phyloP scores from a whole-genome alignment of 2,888 invertebrate species.

The Argyresthia albistria region DNA sequence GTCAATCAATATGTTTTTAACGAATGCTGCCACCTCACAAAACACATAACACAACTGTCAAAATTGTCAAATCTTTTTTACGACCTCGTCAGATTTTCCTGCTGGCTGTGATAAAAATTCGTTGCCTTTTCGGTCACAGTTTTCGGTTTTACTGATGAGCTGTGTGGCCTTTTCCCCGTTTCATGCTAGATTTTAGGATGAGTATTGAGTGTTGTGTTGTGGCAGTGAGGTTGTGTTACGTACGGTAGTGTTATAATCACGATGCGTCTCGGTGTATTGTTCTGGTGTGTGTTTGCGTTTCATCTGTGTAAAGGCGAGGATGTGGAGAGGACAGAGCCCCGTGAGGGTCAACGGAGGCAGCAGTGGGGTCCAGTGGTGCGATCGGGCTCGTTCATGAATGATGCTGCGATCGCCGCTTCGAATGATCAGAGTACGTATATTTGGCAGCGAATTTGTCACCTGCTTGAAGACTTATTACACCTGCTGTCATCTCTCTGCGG shows the following conservation, averaged over 20 bases:
- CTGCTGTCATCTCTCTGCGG: conserved; percentile 45
- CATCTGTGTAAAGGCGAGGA: conserved; percentile 63
- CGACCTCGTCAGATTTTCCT: conserved; percentile 38
- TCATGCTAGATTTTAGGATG: conserved; percentile 49
- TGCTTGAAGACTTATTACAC: conserved; percentile 38
- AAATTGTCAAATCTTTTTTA: conserved; percentile 20
- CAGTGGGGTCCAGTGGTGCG: conserved; percentile 56
- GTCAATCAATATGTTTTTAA: background rate
- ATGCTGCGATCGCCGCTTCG: conserved; percentile 39
- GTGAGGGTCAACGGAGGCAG: conserved; percentile 47
- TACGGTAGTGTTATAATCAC: conserved; percentile 60
- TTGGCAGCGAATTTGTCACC: conserved; percentile 25
- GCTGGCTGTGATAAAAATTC: conserved; percentile 31
- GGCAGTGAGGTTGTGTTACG: conserved; percentile 41
- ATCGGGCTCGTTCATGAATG: conserved; percentile 46
- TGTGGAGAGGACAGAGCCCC: conserved; percentile 58
- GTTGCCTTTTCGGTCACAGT: conserved; percentile 40
- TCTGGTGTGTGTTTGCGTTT: conserved; percentile 66
- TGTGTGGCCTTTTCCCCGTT: conserved; percentile 49
- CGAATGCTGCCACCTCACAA: conserved; percentile 14
- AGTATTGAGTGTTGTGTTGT: conserved; percentile 46
- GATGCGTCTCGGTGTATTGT: conserved; percentile 67
- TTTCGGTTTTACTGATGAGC: conserved; percentile 42
- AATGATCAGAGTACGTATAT: conserved; percentile 59
- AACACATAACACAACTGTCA: conserved; percentile 23